phyloP scores from a whole-genome alignment of 2,888 invertebrate species.

The Dasysyrphus tricinctus region DNA sequence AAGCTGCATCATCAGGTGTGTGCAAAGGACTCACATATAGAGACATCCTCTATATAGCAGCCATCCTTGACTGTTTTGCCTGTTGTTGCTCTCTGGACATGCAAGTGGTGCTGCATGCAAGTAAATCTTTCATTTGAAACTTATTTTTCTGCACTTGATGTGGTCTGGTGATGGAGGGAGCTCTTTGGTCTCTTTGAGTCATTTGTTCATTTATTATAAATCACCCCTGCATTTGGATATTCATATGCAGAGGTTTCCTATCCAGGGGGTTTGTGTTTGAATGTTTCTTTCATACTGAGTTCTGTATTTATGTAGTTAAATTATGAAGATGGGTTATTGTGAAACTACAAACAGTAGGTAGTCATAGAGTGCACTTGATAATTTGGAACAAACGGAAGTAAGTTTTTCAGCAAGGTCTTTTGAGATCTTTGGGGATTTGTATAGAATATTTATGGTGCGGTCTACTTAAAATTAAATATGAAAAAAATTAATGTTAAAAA shows the following conservation, averaged over 20 bases:
- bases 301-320: neutral
- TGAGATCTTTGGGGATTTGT: neutral
- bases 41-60: neutral
- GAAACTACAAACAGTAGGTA: too few species aligned
- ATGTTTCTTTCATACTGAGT: neutral
- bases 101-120: neutral
- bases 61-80: conserved; percentile 50
- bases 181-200: conserved; percentile 44
- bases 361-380: neutral
- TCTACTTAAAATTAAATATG: too few species aligned
- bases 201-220: conserved; percentile 55
- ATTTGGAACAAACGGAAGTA: neutral
- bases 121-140: conserved; percentile 35
- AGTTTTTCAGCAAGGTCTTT: neutral
- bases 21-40: conserved; percentile 30
- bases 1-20: conserved; percentile 50
- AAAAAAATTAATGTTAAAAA: too few species aligned
- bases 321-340: neutral
- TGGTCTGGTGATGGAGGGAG: conserved; percentile 5
- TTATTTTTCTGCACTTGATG: conserved; percentile 55
- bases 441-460: neutral
- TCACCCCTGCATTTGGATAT: conserved; percentile 39
- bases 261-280: conserved; percentile 24
- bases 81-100: conserved; percentile 42
- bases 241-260: conserved; percentile 33